phyloP scores from a whole-genome alignment of 2,113 vertebrate genomes.

The Indicator indicator region DNA sequence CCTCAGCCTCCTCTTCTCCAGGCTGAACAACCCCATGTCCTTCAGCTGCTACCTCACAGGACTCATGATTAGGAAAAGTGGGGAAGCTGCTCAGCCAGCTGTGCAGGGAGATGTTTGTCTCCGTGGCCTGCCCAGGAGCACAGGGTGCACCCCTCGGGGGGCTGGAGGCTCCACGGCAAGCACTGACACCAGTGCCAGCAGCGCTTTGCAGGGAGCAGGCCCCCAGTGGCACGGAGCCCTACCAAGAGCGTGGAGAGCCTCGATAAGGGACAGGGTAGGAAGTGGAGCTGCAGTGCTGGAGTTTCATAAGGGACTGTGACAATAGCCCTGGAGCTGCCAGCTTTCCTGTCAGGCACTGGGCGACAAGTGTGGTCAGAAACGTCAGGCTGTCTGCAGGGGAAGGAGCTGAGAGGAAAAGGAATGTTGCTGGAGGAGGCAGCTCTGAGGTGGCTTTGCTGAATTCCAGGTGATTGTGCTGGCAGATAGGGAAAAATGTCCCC shows the following conservation, averaged over 20 bases:
- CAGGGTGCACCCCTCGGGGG: no score
- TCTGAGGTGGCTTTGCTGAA: neutral
- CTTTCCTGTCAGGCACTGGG: neutral
- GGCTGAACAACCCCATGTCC: no score
- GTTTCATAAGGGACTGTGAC: neutral
- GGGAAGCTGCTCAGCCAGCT: neutral
- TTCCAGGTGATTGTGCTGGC: neutral
- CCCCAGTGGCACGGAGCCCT: neutral
- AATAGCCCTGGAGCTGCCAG: conserved; percentile 55
- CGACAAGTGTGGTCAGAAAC: neutral
- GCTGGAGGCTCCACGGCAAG: accelerated
- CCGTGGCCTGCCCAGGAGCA: no score
- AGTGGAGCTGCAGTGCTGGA: neutral
- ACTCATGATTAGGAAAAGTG: neutral
- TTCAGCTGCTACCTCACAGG: no score
- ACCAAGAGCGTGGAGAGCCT: neutral
- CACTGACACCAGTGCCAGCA: accelerated
- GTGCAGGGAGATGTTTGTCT: neutral
- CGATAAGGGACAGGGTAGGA: conserved; percentile 46
- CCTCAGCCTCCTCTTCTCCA: no score
- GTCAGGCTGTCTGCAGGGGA: neutral
- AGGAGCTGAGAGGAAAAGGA: neutral
- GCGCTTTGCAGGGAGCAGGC: neutral
- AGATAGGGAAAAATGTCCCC: neutral
- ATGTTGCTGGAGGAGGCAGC: neutral